These are phyloP conservation scores for Cyclophora albipunctata DNA, from an alignment of 2,888 invertebrate species.

Conservation along the genomic window DNA sequence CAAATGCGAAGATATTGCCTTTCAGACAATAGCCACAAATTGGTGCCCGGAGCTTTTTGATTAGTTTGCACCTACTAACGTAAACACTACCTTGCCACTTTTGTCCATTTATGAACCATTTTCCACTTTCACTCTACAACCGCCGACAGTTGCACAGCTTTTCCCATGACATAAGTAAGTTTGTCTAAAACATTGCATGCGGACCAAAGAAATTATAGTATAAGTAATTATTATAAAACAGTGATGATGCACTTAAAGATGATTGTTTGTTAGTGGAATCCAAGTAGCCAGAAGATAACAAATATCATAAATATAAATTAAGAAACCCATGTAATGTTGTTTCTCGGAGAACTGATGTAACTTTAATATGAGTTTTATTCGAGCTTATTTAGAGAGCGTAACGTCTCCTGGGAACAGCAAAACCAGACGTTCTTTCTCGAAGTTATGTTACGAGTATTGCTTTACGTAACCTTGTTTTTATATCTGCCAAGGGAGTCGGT, in stretches of 20 bases:
- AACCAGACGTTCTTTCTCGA: constrained; percentile 15
- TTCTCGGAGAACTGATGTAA: not conserved
- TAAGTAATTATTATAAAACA: too few species aligned
- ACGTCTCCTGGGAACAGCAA: constrained; percentile 15
- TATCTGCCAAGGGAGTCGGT: constrained; percentile 14
- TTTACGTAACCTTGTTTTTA: constrained; percentile 20
- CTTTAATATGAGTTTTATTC: constrained; percentile 13
- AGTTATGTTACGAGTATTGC: constrained; percentile 18
- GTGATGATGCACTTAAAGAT: too few species aligned
- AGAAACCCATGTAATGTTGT: too few species aligned
- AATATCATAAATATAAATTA: too few species aligned
- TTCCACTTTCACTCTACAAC: constrained; percentile 39
- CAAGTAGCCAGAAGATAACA: too few species aligned
- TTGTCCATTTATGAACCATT: constrained; percentile 36
- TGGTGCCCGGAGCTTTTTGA: constrained; percentile 36
- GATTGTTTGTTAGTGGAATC: too few species aligned
- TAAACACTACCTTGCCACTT: constrained; percentile 29
- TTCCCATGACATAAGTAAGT: constrained; percentile 14
- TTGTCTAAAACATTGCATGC: constrained; percentile 3
- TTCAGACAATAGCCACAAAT: constrained; percentile 52
- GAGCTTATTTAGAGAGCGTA: constrained; percentile 10
- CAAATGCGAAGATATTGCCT: constrained; percentile 41
- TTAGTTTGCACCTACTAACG: constrained; percentile 22
- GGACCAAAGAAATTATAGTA: too few species aligned
- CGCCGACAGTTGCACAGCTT: constrained; percentile 13